These are phyloP conservation scores for Siniperca obscura DNA, from an alignment of 2,797 vertebrate genomes.

Conservation along the genomic window DNA sequence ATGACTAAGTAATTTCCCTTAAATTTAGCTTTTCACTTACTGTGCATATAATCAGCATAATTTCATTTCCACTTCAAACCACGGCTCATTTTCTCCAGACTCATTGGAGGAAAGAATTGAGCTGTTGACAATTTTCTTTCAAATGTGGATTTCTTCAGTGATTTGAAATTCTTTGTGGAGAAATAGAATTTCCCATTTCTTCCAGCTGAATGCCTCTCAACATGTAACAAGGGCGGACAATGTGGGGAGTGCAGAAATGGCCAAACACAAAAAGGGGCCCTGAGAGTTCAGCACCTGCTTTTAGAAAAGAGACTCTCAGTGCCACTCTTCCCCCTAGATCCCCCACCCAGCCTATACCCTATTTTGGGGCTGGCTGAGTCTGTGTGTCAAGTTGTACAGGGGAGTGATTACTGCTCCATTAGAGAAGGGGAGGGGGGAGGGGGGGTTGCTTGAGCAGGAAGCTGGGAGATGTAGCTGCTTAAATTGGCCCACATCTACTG, in stretches of 20 bases:
- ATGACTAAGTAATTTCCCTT: conserved; percentile 55
- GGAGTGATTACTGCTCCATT: conserved; percentile 86
- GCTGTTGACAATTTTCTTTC: conserved; percentile 80
- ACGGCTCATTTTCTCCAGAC: conserved; percentile 72
- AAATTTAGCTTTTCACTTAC: conserved; percentile 67
- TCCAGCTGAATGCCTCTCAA: conserved; percentile 84
- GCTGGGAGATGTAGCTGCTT: conserved; percentile 83
- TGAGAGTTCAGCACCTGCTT: conserved; percentile 86
- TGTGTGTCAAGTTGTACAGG: conserved; percentile 87
- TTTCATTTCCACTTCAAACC: conserved; percentile 78
- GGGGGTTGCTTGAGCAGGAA: conserved; percentile 76
- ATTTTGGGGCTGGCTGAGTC: conserved; percentile 82
- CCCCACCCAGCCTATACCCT: conserved; percentile 77
- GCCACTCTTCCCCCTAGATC: conserved; percentile 80
- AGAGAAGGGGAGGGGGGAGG: conserved; percentile 65
- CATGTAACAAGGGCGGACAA: conserved; percentile 85
- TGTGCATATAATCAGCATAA: conserved; percentile 78
- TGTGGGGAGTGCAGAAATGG: conserved; percentile 84
- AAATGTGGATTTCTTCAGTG: conserved; percentile 83
- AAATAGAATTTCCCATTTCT: conserved; percentile 85
- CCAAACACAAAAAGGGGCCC: conserved; percentile 84
- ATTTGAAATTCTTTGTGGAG: conserved; percentile 84
- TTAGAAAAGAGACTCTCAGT: conserved; percentile 84
- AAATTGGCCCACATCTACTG: conserved; percentile 83
- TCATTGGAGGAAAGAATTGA: conserved; percentile 75